phyloP scores from a whole-genome alignment of 1,140 invertebrate genomes.

The Saccostrea cuccullata region DNA sequence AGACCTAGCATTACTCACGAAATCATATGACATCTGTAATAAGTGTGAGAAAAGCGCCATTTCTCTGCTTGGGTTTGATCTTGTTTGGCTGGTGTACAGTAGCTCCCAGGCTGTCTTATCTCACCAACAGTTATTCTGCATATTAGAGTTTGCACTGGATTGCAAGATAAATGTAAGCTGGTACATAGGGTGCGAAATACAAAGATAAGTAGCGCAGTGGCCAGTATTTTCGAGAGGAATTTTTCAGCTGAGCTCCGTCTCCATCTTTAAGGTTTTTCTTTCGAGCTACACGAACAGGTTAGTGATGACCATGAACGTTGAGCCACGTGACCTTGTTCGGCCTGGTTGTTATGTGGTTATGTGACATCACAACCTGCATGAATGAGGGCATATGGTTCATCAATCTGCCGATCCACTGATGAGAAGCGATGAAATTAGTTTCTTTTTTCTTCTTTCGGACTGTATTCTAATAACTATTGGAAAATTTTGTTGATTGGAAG shows the following conservation, averaged over 20 bases:
- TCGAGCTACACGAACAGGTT: too few species aligned
- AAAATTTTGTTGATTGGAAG: conserved; percentile 2
- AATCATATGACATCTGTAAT: conserved; percentile 39
- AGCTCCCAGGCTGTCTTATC: neutral
- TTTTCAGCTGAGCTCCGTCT: neutral
- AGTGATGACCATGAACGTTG: neutral
- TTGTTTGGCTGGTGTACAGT: conserved; percentile 1
- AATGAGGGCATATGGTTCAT: conserved; percentile 72
- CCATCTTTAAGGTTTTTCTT: too few species aligned
- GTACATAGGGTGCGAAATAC: neutral
- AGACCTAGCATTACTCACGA: conserved; percentile 32
- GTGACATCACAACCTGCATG: conserved; percentile 79
- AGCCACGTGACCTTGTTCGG: conserved; percentile 74
- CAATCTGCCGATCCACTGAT: neutral
- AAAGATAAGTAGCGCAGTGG: neutral
- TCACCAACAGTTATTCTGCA: neutral
- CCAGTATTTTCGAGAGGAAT: neutral
- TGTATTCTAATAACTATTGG: neutral
- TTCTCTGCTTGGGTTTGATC: conserved; percentile 17
- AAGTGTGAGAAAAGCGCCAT: conserved; percentile 34
- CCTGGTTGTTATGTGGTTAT: conserved; percentile 73
- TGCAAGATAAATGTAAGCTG: conserved; percentile 2
- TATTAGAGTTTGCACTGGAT: conserved; percentile 15
- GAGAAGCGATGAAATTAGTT: neutral
- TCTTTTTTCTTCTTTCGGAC: neutral